Evolutionary conservation across 1,140 invertebrate genomes (phyloP), one percentile per base, ranked within the genome.

Genomic region (Ylistrum balloti): DNA sequence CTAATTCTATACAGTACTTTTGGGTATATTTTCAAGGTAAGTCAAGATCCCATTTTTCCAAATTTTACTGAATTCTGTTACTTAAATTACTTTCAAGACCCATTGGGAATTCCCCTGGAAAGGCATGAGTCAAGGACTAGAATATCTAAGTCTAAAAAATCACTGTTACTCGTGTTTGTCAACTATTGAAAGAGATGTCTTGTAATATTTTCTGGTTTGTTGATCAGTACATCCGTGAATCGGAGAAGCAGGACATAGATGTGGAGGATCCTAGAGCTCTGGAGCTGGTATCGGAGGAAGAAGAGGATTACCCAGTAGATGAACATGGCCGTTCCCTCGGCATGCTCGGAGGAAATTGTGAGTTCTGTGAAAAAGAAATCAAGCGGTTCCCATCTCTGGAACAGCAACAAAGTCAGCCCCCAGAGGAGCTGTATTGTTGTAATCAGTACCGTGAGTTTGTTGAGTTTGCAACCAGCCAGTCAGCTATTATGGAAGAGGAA

Each of bases 371-470:
- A 22, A 92, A 95, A 32, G 90, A 92, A 22, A 94, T 95, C 15
- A 94, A 95, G 88, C 94, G 94, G 15, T 96, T 96, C 91, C 95
- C 95, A 2, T 94, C 94, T 11, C 22, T 95, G 13, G 94, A 95
- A 34, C 93, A 95, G 35, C 95, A 96, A 89, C 88, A 94, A 74
- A 90, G 87, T 15, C 74, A 93, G 11, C 92, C 95, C 20, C 95
- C 95, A 41, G 93, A 95, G 22, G 91, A 94, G 45, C 89, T 96
- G 41, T 96, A 96, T 90, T 96, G 96, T 88, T 96, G 96, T 92
- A 94, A 95, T 41, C 93, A 95, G 9, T 96, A 96, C 88, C 89
- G 94, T 0, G 95, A 96, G 45, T 96, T 96, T 93, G 94, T 96
- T 2, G 92, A 96, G 45, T 95, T 93, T 91, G 93, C 95, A 2